Conservation (phyloP, 2,888 invertebrate genomes). For the Dysmachus trigonus region DNA sequence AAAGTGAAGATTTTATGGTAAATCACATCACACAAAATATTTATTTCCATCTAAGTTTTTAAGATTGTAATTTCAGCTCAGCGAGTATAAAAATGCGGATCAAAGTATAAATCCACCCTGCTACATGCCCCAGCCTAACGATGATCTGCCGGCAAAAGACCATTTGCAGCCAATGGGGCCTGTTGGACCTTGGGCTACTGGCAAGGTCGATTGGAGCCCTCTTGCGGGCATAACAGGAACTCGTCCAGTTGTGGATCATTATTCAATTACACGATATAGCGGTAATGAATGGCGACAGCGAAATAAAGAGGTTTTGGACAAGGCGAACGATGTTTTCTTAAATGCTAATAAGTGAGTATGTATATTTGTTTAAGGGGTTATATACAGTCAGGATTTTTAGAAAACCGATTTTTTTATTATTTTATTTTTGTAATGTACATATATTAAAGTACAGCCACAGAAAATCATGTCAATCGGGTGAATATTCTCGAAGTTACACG, state of each 20-base stretch:
- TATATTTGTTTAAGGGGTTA: not conserved
- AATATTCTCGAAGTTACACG: too few relatives aligned
- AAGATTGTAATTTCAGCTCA: not conserved
- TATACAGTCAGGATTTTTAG: too few relatives aligned
- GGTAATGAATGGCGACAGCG: slow-evolving; percentile 77
- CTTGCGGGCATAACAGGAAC: slow-evolving; percentile 76
- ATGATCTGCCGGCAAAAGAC: slow-evolving; percentile 63
- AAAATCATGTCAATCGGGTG: too few relatives aligned
- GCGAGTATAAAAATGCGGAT: slow-evolving; percentile 51
- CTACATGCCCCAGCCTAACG: slow-evolving; percentile 69
- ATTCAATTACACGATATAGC: slow-evolving; percentile 77
- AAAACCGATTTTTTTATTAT: too few relatives aligned
- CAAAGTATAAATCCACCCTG: slow-evolving; percentile 63
- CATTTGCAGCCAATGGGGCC: slow-evolving; percentile 65
- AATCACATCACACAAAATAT: not conserved
- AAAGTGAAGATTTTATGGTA: not conserved
- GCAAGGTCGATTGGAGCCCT: slow-evolving; percentile 78
- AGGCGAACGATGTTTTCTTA: slow-evolving; percentile 63
- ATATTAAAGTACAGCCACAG: too few relatives aligned
- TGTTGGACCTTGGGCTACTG: slow-evolving; percentile 74
- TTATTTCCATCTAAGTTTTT: not conserved
- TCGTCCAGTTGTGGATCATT: slow-evolving; percentile 78
- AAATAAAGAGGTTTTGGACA: slow-evolving; percentile 68
- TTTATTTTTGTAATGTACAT: too few relatives aligned
- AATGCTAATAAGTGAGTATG: slow-evolving; percentile 66